Evolutionary conservation across 1,140 invertebrate species (phyloP).

Genomic region (Bombus fervidus): DNA sequence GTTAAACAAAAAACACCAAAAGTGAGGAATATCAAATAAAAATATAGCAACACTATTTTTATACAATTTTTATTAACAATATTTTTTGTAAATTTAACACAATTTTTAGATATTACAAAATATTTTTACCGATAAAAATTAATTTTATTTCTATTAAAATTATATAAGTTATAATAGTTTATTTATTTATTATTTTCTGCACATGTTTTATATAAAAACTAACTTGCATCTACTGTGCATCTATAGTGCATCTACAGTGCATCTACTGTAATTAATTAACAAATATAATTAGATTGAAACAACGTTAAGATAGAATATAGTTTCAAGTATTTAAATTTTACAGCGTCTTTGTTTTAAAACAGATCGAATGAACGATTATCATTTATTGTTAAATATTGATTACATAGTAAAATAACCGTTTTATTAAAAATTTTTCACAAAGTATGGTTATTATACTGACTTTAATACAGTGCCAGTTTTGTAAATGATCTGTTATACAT

Average conservation of each 20-base stretch:
- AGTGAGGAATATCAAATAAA: not conserved
- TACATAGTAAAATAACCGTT: not conserved
- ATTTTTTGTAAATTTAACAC: conserved; percentile 14
- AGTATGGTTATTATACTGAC: not conserved
- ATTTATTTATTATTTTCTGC: not conserved
- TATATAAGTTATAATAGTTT: not conserved
- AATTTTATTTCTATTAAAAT: not conserved
- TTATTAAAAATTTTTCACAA: not conserved
- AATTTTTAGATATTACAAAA: not conserved
- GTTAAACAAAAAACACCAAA: not conserved
- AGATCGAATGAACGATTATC: not conserved
- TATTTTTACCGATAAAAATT: not conserved
- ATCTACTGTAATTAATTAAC: too few relatives aligned
- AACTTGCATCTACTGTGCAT: too few relatives aligned
- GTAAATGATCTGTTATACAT: not conserved
- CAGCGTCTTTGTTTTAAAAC: not conserved
- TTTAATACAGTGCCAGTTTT: not conserved
- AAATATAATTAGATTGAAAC: too few relatives aligned
- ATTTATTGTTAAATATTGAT: not conserved
- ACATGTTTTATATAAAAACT: not conserved
- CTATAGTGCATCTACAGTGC: too few relatives aligned
- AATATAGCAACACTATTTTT: not conserved
- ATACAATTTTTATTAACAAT: conserved; percentile 9
- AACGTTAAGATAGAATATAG: too few relatives aligned
- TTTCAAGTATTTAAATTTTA: not conserved